Evolutionary conservation across 2,797 vertebrate genomes (phyloP).

Genomic region (Protosalanx chinensis): DNA sequence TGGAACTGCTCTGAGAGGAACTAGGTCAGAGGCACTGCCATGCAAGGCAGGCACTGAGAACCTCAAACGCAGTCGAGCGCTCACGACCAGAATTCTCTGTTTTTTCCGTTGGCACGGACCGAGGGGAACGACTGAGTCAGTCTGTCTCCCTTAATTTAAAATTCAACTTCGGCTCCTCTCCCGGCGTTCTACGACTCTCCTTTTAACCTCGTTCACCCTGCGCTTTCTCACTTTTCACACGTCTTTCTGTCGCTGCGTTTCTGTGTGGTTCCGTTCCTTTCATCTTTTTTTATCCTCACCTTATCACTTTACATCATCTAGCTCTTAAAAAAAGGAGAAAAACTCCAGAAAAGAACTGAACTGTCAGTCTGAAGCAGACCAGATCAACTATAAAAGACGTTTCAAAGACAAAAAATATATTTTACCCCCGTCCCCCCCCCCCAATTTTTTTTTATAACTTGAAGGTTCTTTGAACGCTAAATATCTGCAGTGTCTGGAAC

Average conservation of each 20-base stretch:
- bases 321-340: neutral
- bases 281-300: slow-evolving; percentile 3
- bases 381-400: slow-evolving; percentile 13
- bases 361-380: slow-evolving; percentile 16
- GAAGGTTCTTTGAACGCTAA: slow-evolving; percentile 5
- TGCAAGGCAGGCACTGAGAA: slow-evolving; percentile 51
- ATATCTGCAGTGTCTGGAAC: slow-evolving; percentile 28
- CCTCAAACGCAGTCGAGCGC: slow-evolving; percentile 49
- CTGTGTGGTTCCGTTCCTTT: slow-evolving; percentile 15
- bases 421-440: neutral
- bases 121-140: slow-evolving; percentile 77
- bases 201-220: neutral
- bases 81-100: slow-evolving; percentile 58
- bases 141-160: slow-evolving; percentile 54
- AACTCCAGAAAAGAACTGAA: neutral
- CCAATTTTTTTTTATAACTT: too few species aligned
- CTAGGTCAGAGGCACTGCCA: slow-evolving; percentile 56
- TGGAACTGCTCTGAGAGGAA: slow-evolving; percentile 48
- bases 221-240: slow-evolving; percentile 1
- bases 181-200: slow-evolving; percentile 13
- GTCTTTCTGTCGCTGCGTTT: slow-evolving; percentile 41
- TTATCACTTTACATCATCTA: neutral
- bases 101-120: slow-evolving; percentile 75
- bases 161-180: slow-evolving; percentile 53
- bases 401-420: neutral